Evolutionary conservation across 2,113 vertebrate species (phyloP).

Genomic region (Vulpes vulpes): DNA sequence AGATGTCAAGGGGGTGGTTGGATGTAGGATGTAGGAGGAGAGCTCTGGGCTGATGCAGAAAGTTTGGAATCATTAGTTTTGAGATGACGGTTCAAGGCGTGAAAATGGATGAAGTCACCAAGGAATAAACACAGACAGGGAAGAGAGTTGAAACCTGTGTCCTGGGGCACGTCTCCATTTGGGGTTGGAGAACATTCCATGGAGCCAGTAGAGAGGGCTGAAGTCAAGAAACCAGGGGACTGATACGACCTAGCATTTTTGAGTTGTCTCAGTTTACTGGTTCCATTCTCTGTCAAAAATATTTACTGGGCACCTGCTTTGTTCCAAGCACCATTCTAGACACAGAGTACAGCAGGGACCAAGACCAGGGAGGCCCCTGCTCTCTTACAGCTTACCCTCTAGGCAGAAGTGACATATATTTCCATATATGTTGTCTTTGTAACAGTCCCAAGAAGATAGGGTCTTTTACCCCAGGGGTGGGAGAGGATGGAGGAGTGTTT

Average conservation of each 20-base stretch:
- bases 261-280: not conserved
- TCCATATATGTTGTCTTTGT: not conserved
- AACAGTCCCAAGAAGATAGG: not conserved
- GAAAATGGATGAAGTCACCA: not conserved
- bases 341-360: too few species aligned
- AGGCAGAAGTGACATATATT: not conserved
- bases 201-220: not conserved
- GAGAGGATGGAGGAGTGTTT: not conserved
- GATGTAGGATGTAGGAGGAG: not conserved
- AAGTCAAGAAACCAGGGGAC: not conserved
- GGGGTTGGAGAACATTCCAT: not conserved
- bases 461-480: not conserved
- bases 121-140: not conserved
- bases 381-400: not conserved
- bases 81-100: not conserved
- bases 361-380: not conserved
- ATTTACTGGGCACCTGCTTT: not conserved
- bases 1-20: not conserved
- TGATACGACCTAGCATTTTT: not conserved
- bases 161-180: not conserved
- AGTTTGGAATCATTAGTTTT: not conserved
- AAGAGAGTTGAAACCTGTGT: not conserved
- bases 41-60: not conserved
- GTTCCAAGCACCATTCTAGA: not conserved
- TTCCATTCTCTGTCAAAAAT: not conserved